These are phyloP conservation scores for Spea multiplicata DNA, from an alignment of 2,113 vertebrate genomes.

Conservation along the genomic window DNA sequence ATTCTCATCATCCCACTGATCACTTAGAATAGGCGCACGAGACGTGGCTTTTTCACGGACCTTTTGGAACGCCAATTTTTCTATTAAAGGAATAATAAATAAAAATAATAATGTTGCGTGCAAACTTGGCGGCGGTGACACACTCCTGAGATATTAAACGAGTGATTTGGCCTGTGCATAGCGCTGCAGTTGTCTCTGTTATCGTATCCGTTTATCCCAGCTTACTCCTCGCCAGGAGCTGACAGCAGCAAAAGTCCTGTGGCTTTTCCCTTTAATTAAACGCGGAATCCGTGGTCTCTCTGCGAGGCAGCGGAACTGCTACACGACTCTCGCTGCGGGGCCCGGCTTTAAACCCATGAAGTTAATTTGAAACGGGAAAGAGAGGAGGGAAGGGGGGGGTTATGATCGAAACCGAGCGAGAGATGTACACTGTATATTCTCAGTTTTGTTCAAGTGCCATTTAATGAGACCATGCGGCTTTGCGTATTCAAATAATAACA, in stretches of 20 bases:
- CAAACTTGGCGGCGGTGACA: neutral
- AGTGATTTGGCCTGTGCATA: neutral
- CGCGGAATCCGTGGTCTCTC: conserved; percentile 24
- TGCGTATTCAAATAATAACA: conserved; percentile 19
- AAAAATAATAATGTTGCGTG: neutral
- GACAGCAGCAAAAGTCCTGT: conserved; percentile 41
- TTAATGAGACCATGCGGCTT: conserved; percentile 36
- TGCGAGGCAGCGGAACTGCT: conserved; percentile 36
- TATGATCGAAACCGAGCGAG: conserved; percentile 28
- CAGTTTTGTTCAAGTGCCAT: conserved; percentile 26
- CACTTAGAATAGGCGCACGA: too few species aligned
- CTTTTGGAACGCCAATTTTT: too few species aligned
- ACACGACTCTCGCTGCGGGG: conserved; percentile 28
- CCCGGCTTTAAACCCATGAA: conserved; percentile 31
- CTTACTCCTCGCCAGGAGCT: conserved; percentile 18
- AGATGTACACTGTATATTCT: conserved; percentile 45
- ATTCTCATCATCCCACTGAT: too few species aligned
- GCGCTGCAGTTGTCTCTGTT: conserved; percentile 20
- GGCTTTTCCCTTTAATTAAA: conserved; percentile 48
- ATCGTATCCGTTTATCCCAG: conserved; percentile 16
- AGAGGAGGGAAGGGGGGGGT: neutral
- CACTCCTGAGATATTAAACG: neutral
- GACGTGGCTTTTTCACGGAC: too few species aligned
- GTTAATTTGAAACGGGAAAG: conserved; percentile 1
- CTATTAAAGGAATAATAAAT: too few species aligned